Evolutionary conservation across 2,113 vertebrate genomes (phyloP).

Genomic region (Suncus etruscus): DNA sequence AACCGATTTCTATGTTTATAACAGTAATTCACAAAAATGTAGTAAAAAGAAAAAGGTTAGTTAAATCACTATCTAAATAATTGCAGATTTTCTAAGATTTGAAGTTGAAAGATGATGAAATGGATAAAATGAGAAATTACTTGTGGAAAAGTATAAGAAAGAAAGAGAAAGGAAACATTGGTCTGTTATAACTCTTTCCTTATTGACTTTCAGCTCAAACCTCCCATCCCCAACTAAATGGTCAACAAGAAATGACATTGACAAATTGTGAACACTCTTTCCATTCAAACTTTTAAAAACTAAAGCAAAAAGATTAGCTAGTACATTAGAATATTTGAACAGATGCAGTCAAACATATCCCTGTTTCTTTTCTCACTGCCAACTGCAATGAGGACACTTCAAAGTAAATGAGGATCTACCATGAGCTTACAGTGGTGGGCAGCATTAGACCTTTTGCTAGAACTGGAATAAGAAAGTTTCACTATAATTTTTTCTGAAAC

Average conservation of each 20-base stretch:
- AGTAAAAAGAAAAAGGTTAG: not conserved
- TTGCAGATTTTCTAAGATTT: not conserved
- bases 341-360: not conserved
- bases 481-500: not conserved
- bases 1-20: not conserved
- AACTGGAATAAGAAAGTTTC: not conserved
- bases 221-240: not conserved
- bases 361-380: not conserved
- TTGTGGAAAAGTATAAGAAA: not conserved
- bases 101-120: not conserved
- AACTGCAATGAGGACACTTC: not conserved
- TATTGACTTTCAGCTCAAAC: not conserved
- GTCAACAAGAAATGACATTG: not conserved
- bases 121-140: not conserved
- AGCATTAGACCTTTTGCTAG: not conserved
- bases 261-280: not conserved
- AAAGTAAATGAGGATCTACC: not conserved
- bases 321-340: not conserved
- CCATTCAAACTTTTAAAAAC: not conserved
- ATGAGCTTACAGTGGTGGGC: not conserved
- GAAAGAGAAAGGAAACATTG: not conserved
- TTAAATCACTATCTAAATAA: not conserved
- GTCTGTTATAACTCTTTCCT: not conserved
- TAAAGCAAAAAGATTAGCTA: not conserved
- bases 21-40: slow-evolving; percentile 8